Evolutionary conservation across 2,888 invertebrate species (phyloP).

Genomic region (Hydroisotoma schaefferi): DNA sequence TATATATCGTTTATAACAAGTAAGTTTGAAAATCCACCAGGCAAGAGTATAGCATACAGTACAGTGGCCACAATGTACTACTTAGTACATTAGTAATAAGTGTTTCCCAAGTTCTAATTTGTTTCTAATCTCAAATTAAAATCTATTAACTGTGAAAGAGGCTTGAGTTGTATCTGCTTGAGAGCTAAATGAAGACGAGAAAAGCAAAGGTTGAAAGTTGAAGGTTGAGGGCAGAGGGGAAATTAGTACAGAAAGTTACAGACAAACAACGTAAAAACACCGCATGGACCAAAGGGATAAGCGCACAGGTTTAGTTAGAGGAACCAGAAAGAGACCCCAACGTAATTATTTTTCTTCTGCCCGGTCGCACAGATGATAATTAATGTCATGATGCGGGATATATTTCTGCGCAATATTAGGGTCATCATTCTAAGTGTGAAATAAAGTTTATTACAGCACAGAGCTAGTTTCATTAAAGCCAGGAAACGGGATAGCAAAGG

Average conservation of each 20-base stretch:
- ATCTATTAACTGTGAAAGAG: too few relatives aligned
- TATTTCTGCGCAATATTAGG: slow-evolving; percentile 40
- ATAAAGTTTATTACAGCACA: slow-evolving; percentile 44
- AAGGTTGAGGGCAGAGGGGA: neutral
- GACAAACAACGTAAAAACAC: neutral
- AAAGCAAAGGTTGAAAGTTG: neutral
- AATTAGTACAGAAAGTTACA: neutral
- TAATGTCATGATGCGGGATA: slow-evolving; percentile 45
- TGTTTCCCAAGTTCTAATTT: too few relatives aligned
- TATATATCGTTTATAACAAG: too few relatives aligned
- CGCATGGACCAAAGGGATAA: neutral
- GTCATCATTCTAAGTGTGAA: slow-evolving; percentile 46
- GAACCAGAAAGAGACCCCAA: neutral
- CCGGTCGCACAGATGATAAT: slow-evolving; percentile 46
- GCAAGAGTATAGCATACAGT: too few relatives aligned
- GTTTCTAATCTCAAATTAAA: too few relatives aligned
- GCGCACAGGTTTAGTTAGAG: too few relatives aligned
- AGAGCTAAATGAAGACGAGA: too few relatives aligned
- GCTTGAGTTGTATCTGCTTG: too few relatives aligned
- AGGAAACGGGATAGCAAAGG: slow-evolving; percentile 43
- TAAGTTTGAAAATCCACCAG: too few relatives aligned
- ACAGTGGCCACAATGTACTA: too few relatives aligned
- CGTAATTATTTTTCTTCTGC: slow-evolving; percentile 48
- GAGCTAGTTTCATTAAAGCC: slow-evolving; percentile 45
- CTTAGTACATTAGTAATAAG: too few relatives aligned